phyloP scores from a whole-genome alignment of 2,888 invertebrate genomes.

The Torymus texanus region DNA sequence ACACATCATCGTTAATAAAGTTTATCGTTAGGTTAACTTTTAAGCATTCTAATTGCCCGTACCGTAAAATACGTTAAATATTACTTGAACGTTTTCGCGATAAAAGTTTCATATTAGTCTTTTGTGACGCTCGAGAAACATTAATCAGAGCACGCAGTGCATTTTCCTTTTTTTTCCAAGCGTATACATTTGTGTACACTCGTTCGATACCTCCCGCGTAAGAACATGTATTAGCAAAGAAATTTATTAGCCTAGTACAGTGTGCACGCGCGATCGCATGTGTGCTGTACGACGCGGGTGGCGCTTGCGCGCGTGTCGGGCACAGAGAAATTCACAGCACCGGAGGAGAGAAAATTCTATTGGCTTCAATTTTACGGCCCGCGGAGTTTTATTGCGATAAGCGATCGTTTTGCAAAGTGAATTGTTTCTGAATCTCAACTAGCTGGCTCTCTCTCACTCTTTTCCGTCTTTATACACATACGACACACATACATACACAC shows the following conservation, averaged over 20 bases:
- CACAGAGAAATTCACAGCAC: conserved; percentile 21
- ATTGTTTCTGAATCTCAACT: conserved; percentile 41
- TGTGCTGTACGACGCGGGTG: neutral
- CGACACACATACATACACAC: too few species aligned
- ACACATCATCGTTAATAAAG: too few species aligned
- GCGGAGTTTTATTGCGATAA: conserved; percentile 50
- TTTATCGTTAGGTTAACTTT: too few species aligned
- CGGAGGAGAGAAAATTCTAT: conserved; percentile 33
- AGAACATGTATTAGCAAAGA: neutral
- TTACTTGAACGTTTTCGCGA: too few species aligned
- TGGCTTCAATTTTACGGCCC: conserved; percentile 39
- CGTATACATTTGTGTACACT: neutral
- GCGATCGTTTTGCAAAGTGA: conserved; percentile 34
- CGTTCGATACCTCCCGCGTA: neutral
- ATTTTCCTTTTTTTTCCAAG: neutral
- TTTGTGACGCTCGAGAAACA: neutral
- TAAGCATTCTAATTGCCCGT: too few species aligned
- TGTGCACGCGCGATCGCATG: conserved; percentile 1
- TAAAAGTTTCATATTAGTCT: too few species aligned
- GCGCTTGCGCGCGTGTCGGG: neutral
- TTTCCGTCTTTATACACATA: neutral
- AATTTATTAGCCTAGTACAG: conserved; percentile 10
- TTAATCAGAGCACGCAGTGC: neutral
- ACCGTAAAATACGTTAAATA: too few species aligned
- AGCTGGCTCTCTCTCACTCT: too few species aligned